These are phyloP conservation scores for Achroia grisella DNA, from an alignment of 1,140 invertebrate genomes.

Conservation along the genomic window DNA sequence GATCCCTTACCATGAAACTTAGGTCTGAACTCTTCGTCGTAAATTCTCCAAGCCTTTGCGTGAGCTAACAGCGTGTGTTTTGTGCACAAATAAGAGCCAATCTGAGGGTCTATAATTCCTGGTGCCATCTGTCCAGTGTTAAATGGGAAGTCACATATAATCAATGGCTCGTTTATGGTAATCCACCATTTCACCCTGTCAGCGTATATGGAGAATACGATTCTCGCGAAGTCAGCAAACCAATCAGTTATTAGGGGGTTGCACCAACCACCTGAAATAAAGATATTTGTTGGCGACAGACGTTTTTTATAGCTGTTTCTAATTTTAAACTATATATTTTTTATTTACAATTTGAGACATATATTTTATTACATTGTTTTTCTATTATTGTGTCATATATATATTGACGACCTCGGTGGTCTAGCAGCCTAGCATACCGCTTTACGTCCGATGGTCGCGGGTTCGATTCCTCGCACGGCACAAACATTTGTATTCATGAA, in stretches of 20 bases:
- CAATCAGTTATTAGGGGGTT: slow-evolving; percentile 75
- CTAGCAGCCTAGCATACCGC: too few species aligned
- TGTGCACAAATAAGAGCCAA: slow-evolving; percentile 67
- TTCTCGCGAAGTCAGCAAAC: slow-evolving; percentile 75
- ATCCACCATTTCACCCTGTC: slow-evolving; percentile 77
- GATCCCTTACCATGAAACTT: slow-evolving; percentile 34
- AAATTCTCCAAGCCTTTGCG: slow-evolving; percentile 76
- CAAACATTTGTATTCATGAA: too few species aligned
- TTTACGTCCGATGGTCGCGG: too few species aligned
- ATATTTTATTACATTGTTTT: too few species aligned
- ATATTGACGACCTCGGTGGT: too few species aligned
- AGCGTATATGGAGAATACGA: slow-evolving; percentile 74
- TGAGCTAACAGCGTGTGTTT: slow-evolving; percentile 75
- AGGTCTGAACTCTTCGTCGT: slow-evolving; percentile 39
- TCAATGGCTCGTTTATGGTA: slow-evolving; percentile 79
- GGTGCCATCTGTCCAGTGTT: slow-evolving; percentile 63
- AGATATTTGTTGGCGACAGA: slow-evolving; percentile 16
- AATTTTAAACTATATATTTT: too few species aligned
- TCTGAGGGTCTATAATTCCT: slow-evolving; percentile 51
- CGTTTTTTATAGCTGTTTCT: too few species aligned
- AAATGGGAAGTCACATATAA: slow-evolving; percentile 74
- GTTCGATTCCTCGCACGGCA: too few species aligned
- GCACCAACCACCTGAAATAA: slow-evolving; percentile 74
- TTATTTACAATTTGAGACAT: too few species aligned
- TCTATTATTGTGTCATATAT: too few species aligned